Evolutionary conservation across 2,888 invertebrate genomes (phyloP).

Genomic region (Erebia palarica): DNA sequence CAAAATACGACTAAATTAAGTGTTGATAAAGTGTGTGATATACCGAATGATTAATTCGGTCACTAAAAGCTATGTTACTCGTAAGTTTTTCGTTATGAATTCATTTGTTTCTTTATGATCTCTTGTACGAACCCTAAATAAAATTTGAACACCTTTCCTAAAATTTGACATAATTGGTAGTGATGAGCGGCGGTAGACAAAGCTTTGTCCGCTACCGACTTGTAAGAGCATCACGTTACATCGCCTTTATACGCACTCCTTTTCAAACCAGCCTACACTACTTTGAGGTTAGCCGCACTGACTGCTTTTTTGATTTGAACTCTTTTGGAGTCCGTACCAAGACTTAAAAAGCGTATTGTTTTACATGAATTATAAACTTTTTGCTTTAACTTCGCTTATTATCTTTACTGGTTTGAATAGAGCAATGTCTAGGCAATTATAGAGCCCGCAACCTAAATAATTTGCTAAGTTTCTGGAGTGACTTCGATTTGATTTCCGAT

Average conservation of each 20-base stretch:
- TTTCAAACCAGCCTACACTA: conserved; percentile 46
- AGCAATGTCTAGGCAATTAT: background rate
- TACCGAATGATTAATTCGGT: too few relatives aligned
- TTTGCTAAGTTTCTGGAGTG: too few relatives aligned
- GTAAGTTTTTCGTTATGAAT: too few relatives aligned
- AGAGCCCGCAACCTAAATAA: background rate
- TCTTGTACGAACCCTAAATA: conserved; percentile 1
- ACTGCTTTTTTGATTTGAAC: conserved; percentile 31
- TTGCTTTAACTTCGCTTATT: background rate
- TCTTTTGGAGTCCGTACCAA: conserved; percentile 24
- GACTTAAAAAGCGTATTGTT: conserved; percentile 25
- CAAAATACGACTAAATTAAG: too few relatives aligned
- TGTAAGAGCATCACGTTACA: conserved; percentile 56
- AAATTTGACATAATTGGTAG: conserved; percentile 62
- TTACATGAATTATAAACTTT: conserved; percentile 19
- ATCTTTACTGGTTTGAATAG: background rate
- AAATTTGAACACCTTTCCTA: conserved; percentile 37
- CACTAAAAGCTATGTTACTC: too few relatives aligned
- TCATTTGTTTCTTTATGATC: too few relatives aligned
- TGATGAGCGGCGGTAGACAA: conserved; percentile 55
- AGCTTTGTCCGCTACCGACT: conserved; percentile 51
- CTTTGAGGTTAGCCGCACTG: conserved; percentile 49
- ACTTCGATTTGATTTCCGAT: too few relatives aligned
- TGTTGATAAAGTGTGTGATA: too few relatives aligned
- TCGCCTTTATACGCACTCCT: conserved; percentile 51